Evolutionary conservation across 2,797 vertebrate species (phyloP), one percentile per base, ranked within the genome.

Genomic region (Lagorchestes hirsutus): DNA sequence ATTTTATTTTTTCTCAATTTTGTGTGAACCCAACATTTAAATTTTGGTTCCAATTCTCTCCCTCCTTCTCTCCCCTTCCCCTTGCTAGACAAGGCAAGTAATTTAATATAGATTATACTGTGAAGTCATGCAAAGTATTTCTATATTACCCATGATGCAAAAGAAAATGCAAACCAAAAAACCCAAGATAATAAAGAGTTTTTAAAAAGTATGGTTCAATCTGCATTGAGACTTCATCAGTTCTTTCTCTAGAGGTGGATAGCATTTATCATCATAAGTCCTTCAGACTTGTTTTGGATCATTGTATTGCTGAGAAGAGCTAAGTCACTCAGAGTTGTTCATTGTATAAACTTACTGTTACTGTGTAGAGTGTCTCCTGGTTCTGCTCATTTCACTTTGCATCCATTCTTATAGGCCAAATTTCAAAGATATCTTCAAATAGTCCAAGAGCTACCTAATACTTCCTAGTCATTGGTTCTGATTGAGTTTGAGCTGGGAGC

Each of bases 401-500:
- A 27, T 87, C 40, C 4, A 24, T 87, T 50, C 40, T 50, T 46
- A 1, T 0, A 52, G 24, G 29, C 52, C 82, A 46, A 6, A 55
- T 62, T 62, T 95, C 92, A 94, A 90, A 90, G 92, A 58, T 34
- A 40, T 95, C 92, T 95, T 31, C 93, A 56, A 28, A 55, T 54
- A 29, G 52, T 82, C 91, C 58, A 87, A 55, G 87, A 93, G 56
- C 55, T 59, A 58, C 46, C 52, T 92, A 16, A 54, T 50, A 55
- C 34, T 31, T 95, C 31, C 59, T n/a, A 13, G n/a, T 29, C 1
- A 14, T 40, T 92, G 59, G 29, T 94, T 93, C 97, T 58, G 57
- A 28, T 31, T 93, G 55, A 16, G 56, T 90, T 93, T 6, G 54
- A 55, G 6, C 57, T 93, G 54, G 90, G 59, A 59, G 92, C 40